Evolutionary conservation across 2,797 vertebrate species (phyloP), one percentile per base, ranked within the genome.

Genomic region (Gobionotothen gibberifrons): DNA sequence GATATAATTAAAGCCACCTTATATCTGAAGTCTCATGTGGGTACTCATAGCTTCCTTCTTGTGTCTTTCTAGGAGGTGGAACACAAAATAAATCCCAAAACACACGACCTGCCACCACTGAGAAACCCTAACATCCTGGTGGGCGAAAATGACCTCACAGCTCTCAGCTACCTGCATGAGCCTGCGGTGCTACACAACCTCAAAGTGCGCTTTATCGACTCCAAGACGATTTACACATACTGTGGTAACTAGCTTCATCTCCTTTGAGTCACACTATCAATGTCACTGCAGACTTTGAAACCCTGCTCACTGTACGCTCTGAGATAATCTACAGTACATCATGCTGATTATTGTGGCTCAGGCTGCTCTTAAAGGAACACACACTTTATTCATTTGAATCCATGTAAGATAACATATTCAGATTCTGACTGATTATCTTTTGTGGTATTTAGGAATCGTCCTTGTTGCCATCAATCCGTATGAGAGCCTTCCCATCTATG

Each of bases 401-500:
- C 3, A 22, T 66, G 44, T 65, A 17, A 60, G 22, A 29, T 61
- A 56, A 43, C 15, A 54, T 44, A 46, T 44, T 51, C 14, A 49
- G 7, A 7, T 4, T 9, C 10, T 52, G 22, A 69, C 1, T 61
- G 9, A 55, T 54, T 68, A 11, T 72, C 3, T 16, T 16, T 52
- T 67, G 21, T 79, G 26, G 11, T 64, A 1, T 81, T 52, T 29
- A 99, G 98, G 98, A 85, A 99, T 99, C 3, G 97, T 99, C 73
- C 92, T 99, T 86, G 98, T 99, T 81, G 97, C 98, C 82, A 97
- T 99, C 86, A 99, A 99, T 86, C 98, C 98, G 46, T 99, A 99
- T 68, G 97, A 99, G 74, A 96, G 95, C 22, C 89, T 99, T 65
- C 96, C 96, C 16, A 98, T 99, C 92, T 99, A 99, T 94, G 97